These are phyloP conservation scores for Lepas anatifera DNA, from an alignment of 2,888 invertebrate species.

Conservation along the genomic window DNA sequence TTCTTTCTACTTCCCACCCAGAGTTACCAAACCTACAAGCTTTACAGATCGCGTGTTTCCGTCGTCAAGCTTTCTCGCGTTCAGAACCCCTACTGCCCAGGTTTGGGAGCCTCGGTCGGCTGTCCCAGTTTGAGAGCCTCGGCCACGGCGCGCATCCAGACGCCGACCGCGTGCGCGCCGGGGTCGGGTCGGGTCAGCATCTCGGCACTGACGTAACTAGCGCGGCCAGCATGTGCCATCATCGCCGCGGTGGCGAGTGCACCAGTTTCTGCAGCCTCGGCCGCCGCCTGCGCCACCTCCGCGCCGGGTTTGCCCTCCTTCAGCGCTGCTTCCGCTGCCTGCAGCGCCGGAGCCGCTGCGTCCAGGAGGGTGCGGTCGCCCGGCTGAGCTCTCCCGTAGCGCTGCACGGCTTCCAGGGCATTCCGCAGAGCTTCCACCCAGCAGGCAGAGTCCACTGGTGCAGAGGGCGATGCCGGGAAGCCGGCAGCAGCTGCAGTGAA, in stretches of 20 bases:
- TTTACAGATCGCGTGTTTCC: no score
- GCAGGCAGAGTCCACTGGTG: slow-evolving; percentile 14
- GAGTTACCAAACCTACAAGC: no score
- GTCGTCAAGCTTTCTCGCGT: no score
- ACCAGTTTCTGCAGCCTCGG: slow-evolving; percentile 30
- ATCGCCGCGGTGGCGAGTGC: slow-evolving; percentile 34
- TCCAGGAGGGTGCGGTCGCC: slow-evolving; percentile 65
- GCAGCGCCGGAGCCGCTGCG: slow-evolving; percentile 40
- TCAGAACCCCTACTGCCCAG: no score
- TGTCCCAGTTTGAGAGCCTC: slow-evolving; percentile 5
- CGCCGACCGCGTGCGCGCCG: slow-evolving; percentile 36
- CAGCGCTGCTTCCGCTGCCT: slow-evolving; percentile 28
- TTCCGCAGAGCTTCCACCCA: slow-evolving; percentile 45
- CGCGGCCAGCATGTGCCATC: slow-evolving; percentile 50
- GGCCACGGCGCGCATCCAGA: slow-evolving; percentile 25
- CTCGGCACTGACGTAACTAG: slow-evolving; percentile 49
- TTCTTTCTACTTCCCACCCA: no score
- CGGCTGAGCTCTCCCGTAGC: slow-evolving; percentile 56
- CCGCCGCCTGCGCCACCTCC: slow-evolving; percentile 22
- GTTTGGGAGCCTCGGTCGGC: no score
- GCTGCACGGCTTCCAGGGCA: slow-evolving; percentile 47
- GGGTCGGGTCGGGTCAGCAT: slow-evolving; percentile 37
- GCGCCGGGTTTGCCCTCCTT: slow-evolving; percentile 13
- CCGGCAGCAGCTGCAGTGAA: slow-evolving; percentile 47
- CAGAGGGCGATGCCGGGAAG: neutral